Evolutionary conservation across 2,113 vertebrate genomes (phyloP).

Genomic region (Cyanistes caeruleus): DNA sequence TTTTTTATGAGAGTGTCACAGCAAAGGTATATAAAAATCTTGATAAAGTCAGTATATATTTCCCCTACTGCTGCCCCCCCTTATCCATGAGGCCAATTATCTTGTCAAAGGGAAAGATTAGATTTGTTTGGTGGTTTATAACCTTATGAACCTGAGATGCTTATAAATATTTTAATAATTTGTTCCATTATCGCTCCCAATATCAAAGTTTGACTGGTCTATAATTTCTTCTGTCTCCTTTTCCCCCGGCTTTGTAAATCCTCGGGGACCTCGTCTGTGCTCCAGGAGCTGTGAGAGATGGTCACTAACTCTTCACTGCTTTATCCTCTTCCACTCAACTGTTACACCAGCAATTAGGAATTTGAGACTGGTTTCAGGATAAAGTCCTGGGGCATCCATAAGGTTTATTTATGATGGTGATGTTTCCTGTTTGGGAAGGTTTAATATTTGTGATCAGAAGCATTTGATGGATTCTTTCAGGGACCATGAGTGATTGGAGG

Average conservation of each 20-base stretch:
- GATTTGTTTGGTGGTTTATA: slow-evolving; percentile 67
- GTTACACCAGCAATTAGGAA: neutral
- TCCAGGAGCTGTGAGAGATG: slow-evolving; percentile 40
- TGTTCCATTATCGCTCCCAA: slow-evolving; percentile 67
- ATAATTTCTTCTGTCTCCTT: slow-evolving; percentile 60
- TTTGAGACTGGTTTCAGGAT: neutral
- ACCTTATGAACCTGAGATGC: slow-evolving; percentile 64
- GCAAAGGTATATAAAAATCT: slow-evolving; percentile 40
- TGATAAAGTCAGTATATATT: slow-evolving; percentile 25
- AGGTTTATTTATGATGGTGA: neutral
- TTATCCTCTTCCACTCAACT: neutral
- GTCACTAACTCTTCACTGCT: slow-evolving; percentile 20
- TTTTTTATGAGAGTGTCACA: slow-evolving; percentile 3
- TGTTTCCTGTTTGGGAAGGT: neutral
- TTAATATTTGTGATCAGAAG: neutral
- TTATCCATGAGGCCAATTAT: slow-evolving; percentile 57
- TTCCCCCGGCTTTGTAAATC: neutral
- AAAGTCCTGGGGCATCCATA: neutral
- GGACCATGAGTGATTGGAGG: neutral
- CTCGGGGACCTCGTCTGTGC: slow-evolving; percentile 17
- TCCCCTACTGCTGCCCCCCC: neutral
- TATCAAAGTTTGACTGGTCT: slow-evolving; percentile 67
- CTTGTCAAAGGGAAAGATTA: slow-evolving; percentile 65
- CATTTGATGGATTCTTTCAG: neutral
- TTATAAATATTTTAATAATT: slow-evolving; percentile 73